These are phyloP conservation scores for Parnassius mnemosyne DNA, from an alignment of 2,888 invertebrate species.

Conservation along the genomic window DNA sequence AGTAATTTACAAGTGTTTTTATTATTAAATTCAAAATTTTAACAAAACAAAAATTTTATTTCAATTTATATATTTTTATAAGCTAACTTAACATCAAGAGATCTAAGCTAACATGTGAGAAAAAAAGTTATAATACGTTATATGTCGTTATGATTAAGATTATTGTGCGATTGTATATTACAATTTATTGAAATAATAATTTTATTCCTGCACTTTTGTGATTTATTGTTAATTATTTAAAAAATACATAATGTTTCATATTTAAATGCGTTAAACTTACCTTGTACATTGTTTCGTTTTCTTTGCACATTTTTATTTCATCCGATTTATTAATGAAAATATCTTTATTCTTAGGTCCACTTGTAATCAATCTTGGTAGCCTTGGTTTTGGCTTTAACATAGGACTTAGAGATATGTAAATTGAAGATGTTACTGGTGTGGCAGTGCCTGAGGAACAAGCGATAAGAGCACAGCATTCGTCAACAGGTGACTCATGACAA, in stretches of 20 bases:
- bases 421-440: no score
- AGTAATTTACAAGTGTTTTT: no score
- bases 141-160: no score
- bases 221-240: slow-evolving; percentile 1
- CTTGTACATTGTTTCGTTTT: slow-evolving; percentile 74
- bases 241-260: neutral
- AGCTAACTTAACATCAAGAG: no score
- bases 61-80: no score
- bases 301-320: slow-evolving; percentile 65
- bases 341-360: slow-evolving; percentile 44
- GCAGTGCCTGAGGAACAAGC: slow-evolving; percentile 83
- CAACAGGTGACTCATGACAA: slow-evolving; percentile 85
- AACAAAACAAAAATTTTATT: no score
- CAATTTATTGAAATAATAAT: no score
- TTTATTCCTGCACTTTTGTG: neutral
- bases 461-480: slow-evolving; percentile 85
- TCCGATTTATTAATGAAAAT: slow-evolving; percentile 58
- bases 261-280: slow-evolving; percentile 43
- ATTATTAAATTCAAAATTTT: no score
- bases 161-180: no score
- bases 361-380: slow-evolving; percentile 42
- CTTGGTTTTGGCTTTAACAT: slow-evolving; percentile 54
- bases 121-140: no score
- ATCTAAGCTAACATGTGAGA: no score
- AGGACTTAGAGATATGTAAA: slow-evolving; percentile 5